Conservation (phyloP, 2,797 vertebrate genomes). For the Chiloscyllium punctatum region DNA sequence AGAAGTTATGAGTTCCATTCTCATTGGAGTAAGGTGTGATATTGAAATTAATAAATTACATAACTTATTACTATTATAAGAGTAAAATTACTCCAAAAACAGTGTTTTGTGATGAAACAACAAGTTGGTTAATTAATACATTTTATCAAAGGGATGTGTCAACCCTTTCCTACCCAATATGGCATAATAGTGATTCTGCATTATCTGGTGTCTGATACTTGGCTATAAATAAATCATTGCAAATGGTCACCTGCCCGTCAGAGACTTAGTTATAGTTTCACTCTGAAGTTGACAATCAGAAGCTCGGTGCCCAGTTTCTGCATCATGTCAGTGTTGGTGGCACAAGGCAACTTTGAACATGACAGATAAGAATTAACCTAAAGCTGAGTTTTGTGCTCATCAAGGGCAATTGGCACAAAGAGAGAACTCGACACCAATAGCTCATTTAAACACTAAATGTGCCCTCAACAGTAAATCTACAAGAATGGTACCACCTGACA, state of each 20-base stretch:
- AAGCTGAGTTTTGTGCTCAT: not conserved
- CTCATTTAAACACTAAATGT: not conserved
- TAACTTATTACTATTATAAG: not conserved
- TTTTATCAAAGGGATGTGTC: not conserved
- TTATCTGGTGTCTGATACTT: not conserved
- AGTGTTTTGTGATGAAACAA: not conserved
- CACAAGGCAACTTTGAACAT: not conserved
- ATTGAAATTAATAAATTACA: not conserved
- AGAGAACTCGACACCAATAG: too few relatives aligned
- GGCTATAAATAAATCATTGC: not conserved
- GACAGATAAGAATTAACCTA: not conserved
- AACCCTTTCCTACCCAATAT: not conserved
- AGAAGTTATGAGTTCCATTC: not conserved
- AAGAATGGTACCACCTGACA: not conserved
- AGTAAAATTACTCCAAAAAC: not conserved
- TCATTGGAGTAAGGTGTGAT: not conserved
- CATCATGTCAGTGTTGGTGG: not conserved
- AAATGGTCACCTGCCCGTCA: not conserved
- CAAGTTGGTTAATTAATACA: not conserved
- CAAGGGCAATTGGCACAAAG: not conserved
- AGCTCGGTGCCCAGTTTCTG: not conserved
- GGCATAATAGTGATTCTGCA: not conserved
- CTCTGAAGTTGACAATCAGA: not conserved
- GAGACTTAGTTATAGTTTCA: not conserved
- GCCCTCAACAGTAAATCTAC: not conserved